Percentiles rank a stretch among this genome's conserved stretches.
Conservation (phyloP, 2,888 invertebrate species). For the Limnephilus rhombicus region DNA sequence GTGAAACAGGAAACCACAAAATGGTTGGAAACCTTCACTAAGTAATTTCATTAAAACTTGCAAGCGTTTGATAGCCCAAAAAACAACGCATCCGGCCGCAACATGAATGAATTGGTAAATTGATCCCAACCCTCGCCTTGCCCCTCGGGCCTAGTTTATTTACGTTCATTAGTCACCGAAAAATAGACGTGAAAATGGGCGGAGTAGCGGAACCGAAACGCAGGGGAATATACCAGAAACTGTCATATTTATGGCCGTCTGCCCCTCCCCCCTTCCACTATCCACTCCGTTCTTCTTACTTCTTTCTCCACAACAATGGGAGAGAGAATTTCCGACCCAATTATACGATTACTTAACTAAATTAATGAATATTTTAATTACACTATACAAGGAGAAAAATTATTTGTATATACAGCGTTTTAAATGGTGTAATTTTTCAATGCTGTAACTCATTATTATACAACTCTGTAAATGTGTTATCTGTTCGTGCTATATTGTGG, state of each 20-base stretch:
- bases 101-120: slow-evolving; percentile 21
- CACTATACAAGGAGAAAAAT: slow-evolving; percentile 20
- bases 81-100: slow-evolving; percentile 36
- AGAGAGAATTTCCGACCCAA: slow-evolving; percentile 44
- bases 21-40: neutral
- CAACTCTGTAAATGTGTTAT: too few species aligned
- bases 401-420: neutral
- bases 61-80: slow-evolving; percentile 22
- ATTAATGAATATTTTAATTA: slow-evolving; percentile 52
- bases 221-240: slow-evolving; percentile 67
- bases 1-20: slow-evolving; percentile 8
- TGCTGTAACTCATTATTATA: neutral
- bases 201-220: slow-evolving; percentile 75
- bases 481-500: too few species aligned
- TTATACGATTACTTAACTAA: slow-evolving; percentile 55
- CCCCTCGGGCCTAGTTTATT: slow-evolving; percentile 54
- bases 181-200: slow-evolving; percentile 80
- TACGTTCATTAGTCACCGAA: slow-evolving; percentile 69
- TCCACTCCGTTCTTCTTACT: neutral
- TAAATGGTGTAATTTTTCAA: slow-evolving; percentile 7
- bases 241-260: slow-evolving; percentile 60
- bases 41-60: slow-evolving; percentile 30
- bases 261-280: slow-evolving; percentile 27
- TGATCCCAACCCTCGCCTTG: slow-evolving; percentile 18
- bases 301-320: slow-evolving; percentile 41